Evolutionary conservation across 2,888 invertebrate genomes (phyloP).

Genomic region (Ophonus ardosiacus): DNA sequence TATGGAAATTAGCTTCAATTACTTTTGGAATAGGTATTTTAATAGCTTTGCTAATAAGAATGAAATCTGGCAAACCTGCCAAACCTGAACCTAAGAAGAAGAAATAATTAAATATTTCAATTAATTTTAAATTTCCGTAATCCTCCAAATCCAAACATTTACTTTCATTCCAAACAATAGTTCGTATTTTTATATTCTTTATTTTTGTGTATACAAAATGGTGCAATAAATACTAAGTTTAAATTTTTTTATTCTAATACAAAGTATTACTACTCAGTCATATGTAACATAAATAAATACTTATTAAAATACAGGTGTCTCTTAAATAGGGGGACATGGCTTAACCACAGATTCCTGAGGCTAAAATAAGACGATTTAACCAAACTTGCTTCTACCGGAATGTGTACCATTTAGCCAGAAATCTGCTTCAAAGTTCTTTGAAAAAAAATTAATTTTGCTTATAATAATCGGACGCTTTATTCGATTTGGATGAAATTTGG

Average conservation of each 20-base stretch:
- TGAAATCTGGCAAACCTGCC: slow-evolving; percentile 65
- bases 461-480: no score
- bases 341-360: no score
- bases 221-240: slow-evolving; percentile 61
- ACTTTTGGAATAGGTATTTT: slow-evolving; percentile 75
- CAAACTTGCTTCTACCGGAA: no score
- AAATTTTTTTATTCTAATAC: slow-evolving; percentile 38
- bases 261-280: slow-evolving; percentile 38
- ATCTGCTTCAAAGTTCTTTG: no score
- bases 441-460: no score
- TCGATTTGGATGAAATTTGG: no score
- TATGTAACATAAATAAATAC: slow-evolving; percentile 18
- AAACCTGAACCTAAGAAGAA: slow-evolving; percentile 66
- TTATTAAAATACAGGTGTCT: slow-evolving; percentile 27
- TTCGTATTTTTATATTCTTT: slow-evolving; percentile 60
- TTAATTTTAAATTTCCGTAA: not conserved
- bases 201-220: slow-evolving; percentile 55
- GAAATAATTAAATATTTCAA: slow-evolving; percentile 36
- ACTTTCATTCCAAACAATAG: slow-evolving; percentile 19
- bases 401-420: no score
- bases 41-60: slow-evolving; percentile 71
- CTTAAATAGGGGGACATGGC: no score
- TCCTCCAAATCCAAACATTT: not conserved
- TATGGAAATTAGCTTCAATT: slow-evolving; percentile 77
- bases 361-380: no score